phyloP scores from a whole-genome alignment of 2,888 invertebrate genomes.

The Limnephilus lunatus region DNA sequence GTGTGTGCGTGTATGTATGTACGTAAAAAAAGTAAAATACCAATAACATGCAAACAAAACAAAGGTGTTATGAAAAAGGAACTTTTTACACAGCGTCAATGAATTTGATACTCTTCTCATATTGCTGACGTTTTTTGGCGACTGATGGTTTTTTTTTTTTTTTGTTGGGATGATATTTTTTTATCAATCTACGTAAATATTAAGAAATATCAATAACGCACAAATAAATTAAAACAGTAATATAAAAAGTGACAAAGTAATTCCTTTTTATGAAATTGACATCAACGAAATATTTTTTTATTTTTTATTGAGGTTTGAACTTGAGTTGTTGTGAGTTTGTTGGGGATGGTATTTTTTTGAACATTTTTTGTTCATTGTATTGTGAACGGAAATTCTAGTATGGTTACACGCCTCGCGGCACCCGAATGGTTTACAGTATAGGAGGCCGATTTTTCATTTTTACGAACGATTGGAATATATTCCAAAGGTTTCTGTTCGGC shows the following conservation, averaged over 20 bases:
- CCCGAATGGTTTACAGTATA: conserved; percentile 39
- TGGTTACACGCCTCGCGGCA: conserved; percentile 51
- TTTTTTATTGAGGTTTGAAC: not conserved
- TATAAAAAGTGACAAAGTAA: not conserved
- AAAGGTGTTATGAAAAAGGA: too few species aligned
- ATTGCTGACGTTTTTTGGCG: too few species aligned
- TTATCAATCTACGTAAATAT: not conserved
- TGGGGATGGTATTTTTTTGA: not conserved
- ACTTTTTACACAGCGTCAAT: too few species aligned
- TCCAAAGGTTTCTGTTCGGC: not conserved
- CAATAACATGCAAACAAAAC: too few species aligned
- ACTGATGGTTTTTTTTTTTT: too few species aligned
- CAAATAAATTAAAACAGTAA: not conserved
- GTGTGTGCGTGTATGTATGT: not conserved
- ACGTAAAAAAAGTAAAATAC: too few species aligned
- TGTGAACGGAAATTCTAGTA: conserved; percentile 17
- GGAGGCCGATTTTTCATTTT: conserved; percentile 56
- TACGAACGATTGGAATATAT: conserved; percentile 56
- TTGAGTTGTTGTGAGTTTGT: not conserved
- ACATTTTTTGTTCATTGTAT: conserved; percentile 25
- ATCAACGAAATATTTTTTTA: not conserved
- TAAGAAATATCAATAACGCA: not conserved
- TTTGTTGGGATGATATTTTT: too few species aligned
- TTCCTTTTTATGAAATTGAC: not conserved
- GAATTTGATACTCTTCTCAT: too few species aligned